Base-by-base conservation (phyloP, 2,797 vertebrate species). In the Epinephelus coioides region DNA sequence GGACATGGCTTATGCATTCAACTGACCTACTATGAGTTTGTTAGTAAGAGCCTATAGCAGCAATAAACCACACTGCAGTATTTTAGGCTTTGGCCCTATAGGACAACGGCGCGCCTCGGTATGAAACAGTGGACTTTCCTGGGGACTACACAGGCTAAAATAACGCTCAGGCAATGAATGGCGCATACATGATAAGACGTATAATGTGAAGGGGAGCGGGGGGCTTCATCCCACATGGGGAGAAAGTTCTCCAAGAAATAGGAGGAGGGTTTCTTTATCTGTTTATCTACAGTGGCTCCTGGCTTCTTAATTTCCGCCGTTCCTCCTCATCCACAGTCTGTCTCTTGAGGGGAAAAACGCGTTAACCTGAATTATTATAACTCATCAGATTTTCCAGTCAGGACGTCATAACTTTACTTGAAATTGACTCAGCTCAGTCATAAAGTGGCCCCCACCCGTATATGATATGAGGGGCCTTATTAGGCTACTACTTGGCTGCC, bases 11-110 rank as follows among this genome's bases (percentile, higher is more conserved):
- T 59, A 72, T 86, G 76, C 77, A 75, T 90, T 83, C 76, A 78
- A n/a, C 81, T 87, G 90, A 92, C 85, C 92, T 78, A 86, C 85
- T 88, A 62, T 66, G 81, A 87, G 87, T 83, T 79, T 78, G 77
- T 85, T 77, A 77, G 82, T 82, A 80, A 18, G 81, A 92, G 86
- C 81, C 77, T 69, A 79, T 82, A 89, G 92, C 89, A 89, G 90
- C 91, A 91, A 81, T 91, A 90, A 91, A 88, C 77, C 88, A 91
- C 91, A 94, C 97, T 97, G 97, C 97, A 97, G 97, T 89, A 91
- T 96, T 96, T 96, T 87, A 90, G 90, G 88, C 91, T 91, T 72
- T 78, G 90, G 91, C 90, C 87, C 91, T 86, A 72, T 73, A 81
- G 88, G 87, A 87, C 74, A 84, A 34, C 83, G 79, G 78, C 81